These are phyloP conservation scores for Macroramphosus scolopax DNA, from an alignment of 2,797 vertebrate genomes.

Conservation along the genomic window DNA sequence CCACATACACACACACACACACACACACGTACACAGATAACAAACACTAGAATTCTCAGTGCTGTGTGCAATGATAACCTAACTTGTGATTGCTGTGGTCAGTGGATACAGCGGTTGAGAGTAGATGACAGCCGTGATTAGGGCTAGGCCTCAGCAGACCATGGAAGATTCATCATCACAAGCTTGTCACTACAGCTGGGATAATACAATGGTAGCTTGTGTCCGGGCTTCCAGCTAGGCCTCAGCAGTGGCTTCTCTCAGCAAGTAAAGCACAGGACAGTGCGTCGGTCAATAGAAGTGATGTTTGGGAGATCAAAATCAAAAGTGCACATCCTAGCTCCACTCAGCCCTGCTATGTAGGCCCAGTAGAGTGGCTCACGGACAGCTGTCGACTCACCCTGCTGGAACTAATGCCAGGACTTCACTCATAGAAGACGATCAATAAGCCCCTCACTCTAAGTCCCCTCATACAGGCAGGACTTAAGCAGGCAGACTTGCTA, in stretches of 20 bases:
- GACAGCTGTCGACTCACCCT: slow-evolving; percentile 73
- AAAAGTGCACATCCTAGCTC: slow-evolving; percentile 74
- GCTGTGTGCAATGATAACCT: slow-evolving; percentile 61
- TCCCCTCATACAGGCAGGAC: slow-evolving; percentile 71
- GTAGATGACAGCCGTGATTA: slow-evolving; percentile 76
- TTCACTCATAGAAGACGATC: slow-evolving; percentile 75
- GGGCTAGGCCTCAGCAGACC: slow-evolving; percentile 65
- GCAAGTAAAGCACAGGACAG: slow-evolving; percentile 67
- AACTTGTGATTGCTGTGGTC: slow-evolving; percentile 63
- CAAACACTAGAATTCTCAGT: slow-evolving; percentile 46
- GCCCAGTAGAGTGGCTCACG: slow-evolving; percentile 69
- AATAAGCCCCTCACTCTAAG: slow-evolving; percentile 72
- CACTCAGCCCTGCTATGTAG: slow-evolving; percentile 74
- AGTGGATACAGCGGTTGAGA: slow-evolving; percentile 63
- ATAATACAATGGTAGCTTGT: slow-evolving; percentile 61
- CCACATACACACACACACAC: slow-evolving; percentile 28
- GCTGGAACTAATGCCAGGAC: slow-evolving; percentile 81
- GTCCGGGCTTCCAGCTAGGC: slow-evolving; percentile 57
- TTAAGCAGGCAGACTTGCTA: slow-evolving; percentile 64
- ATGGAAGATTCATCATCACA: slow-evolving; percentile 74
- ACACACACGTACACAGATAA: too few relatives aligned
- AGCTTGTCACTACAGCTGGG: slow-evolving; percentile 63
- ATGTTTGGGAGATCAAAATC: slow-evolving; percentile 78
- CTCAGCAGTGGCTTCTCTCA: slow-evolving; percentile 60
- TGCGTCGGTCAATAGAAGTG: slow-evolving; percentile 70